phyloP scores from a whole-genome alignment of 2,888 invertebrate species.

The Brachyptera putata region DNA sequence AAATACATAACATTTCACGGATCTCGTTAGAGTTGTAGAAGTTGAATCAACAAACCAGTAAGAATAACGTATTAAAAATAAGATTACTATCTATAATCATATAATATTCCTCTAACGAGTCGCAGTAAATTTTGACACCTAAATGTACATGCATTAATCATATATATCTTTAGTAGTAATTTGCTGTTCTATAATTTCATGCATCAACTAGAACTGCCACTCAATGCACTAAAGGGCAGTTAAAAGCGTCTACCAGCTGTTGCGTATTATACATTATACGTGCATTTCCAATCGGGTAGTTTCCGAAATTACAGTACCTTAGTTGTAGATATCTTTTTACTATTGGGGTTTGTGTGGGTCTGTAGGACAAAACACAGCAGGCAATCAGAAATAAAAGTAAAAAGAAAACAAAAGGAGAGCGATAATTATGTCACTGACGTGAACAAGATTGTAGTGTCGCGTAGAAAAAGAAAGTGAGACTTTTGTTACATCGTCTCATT shows the following conservation, averaged over 20 bases:
- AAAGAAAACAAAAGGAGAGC: not conserved
- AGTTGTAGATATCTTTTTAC: too few species aligned
- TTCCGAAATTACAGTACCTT: too few species aligned
- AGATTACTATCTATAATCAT: too few species aligned
- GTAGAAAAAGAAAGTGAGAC: constrained; percentile 1
- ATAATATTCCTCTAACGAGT: too few species aligned
- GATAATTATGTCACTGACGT: constrained; percentile 9
- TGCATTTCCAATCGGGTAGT: too few species aligned
- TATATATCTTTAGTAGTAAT: not conserved
- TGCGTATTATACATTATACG: not conserved
- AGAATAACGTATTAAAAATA: too few species aligned
- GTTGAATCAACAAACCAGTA: too few species aligned
- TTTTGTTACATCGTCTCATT: constrained; percentile 1
- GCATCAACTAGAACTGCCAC: not conserved
- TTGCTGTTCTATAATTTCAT: not conserved
- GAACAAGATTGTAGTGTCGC: not conserved
- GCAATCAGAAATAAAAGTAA: not conserved
- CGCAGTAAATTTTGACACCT: not conserved
- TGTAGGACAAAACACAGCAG: constrained; percentile 3
- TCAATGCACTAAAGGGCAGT: not conserved
- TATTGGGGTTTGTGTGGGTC: too few species aligned
- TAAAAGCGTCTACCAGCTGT: not conserved
- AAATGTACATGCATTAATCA: constrained; percentile 3
- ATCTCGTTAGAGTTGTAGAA: too few species aligned
- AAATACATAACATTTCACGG: too few species aligned